These are phyloP conservation scores for Scortum barcoo DNA, from an alignment of 2,113 vertebrate species.

Conservation along the genomic window DNA sequence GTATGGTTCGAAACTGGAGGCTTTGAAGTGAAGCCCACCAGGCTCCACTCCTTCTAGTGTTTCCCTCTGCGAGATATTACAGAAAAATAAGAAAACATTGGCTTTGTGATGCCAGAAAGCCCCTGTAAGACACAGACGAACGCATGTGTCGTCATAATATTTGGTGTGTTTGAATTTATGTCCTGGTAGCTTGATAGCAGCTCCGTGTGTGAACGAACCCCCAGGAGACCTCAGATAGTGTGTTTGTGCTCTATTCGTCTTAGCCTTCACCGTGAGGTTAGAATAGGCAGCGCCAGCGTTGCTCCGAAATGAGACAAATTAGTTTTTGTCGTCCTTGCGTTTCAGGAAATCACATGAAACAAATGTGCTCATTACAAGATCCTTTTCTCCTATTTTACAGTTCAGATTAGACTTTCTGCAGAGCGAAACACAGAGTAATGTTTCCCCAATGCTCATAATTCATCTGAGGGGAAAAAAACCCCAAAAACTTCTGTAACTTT, in stretches of 20 bases:
- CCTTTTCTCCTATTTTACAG: constrained; percentile 10
- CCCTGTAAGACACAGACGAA: constrained; percentile 8
- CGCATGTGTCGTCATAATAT: neutral
- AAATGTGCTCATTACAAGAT: constrained; percentile 45
- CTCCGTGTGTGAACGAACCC: neutral
- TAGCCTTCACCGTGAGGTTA: neutral
- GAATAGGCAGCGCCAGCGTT: neutral
- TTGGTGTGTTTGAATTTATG: neutral
- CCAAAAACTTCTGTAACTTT: neutral
- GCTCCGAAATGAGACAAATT: constrained; percentile 16
- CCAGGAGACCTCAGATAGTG: neutral
- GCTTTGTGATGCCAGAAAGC: neutral
- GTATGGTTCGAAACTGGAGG: neutral
- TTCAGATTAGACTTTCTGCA: constrained; percentile 17
- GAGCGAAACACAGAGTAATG: constrained; percentile 31
- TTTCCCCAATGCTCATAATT: constrained; percentile 11
- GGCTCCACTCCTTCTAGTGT: neutral
- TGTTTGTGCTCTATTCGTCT: neutral
- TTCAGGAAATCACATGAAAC: neutral
- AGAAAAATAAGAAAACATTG: neutral
- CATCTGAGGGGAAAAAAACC: constrained; percentile 27
- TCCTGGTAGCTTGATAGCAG: neutral
- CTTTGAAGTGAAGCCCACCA: constrained; percentile 36
- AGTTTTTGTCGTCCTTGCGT: constrained; percentile 5
- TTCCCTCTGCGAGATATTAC: neutral